These are phyloP conservation scores for Catocala nupta DNA, from an alignment of 2,888 invertebrate species.

Conservation along the genomic window DNA sequence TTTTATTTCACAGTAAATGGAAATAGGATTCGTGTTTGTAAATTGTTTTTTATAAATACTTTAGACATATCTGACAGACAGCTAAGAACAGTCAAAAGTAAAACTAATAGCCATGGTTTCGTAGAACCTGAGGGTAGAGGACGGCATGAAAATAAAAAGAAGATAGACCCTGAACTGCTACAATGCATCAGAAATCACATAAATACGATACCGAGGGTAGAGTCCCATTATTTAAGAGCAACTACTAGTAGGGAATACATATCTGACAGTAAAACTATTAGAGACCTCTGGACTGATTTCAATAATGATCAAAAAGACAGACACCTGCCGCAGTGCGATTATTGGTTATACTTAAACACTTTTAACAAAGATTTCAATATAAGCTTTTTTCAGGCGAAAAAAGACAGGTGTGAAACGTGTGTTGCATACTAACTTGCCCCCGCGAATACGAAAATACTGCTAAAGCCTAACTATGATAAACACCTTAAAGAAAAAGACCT, in stretches of 20 bases:
- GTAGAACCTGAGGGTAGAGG: not conserved
- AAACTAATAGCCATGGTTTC: slow-evolving; percentile 14
- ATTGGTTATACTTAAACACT: slow-evolving; percentile 31
- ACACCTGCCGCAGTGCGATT: slow-evolving; percentile 14
- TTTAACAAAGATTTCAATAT: slow-evolving; percentile 40
- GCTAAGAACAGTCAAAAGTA: slow-evolving; percentile 12
- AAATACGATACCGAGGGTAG: slow-evolving; percentile 17
- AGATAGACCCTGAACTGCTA: slow-evolving; percentile 5
- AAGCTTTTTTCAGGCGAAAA: slow-evolving; percentile 45
- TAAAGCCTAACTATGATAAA: slow-evolving; percentile 9
- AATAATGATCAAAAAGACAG: slow-evolving; percentile 25
- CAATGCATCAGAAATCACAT: slow-evolving; percentile 11
- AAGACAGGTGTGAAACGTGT: slow-evolving; percentile 41
- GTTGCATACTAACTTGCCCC: slow-evolving; percentile 8
- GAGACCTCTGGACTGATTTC: slow-evolving; percentile 35
- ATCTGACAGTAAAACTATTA: slow-evolving; percentile 31
- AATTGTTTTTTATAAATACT: slow-evolving; percentile 17
- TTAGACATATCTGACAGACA: slow-evolving; percentile 16
- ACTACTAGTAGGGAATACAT: slow-evolving; percentile 23
- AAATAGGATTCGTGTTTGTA: slow-evolving; percentile 15
- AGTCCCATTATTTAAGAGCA: slow-evolving; percentile 19
- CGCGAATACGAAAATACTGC: slow-evolving; percentile 1
- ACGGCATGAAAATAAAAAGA: slow-evolving; percentile 8
- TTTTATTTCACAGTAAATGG: slow-evolving; percentile 20
- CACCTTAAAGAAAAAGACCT: slow-evolving; percentile 16